phyloP scores from a whole-genome alignment of 2,113 vertebrate species.

The Gymnocephalus cernua region DNA sequence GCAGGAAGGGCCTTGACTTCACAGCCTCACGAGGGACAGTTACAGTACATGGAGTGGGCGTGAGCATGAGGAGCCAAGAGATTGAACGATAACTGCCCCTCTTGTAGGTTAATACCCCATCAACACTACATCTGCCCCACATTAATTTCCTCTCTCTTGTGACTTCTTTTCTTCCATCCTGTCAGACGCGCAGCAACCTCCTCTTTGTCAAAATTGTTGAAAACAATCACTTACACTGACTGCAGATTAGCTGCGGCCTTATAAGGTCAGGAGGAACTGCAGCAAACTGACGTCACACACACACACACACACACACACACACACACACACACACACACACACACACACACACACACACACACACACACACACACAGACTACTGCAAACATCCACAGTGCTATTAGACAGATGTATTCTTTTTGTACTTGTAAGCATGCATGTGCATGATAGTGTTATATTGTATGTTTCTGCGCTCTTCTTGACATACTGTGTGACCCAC shows the following conservation, averaged over 20 bases:
- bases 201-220: neutral
- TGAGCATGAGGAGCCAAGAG: neutral
- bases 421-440: neutral
- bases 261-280: slow-evolving; percentile 61
- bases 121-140: slow-evolving; percentile 12
- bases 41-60: neutral
- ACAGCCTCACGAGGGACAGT: slow-evolving; percentile 39
- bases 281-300: slow-evolving; percentile 28
- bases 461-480: slow-evolving; percentile 19
- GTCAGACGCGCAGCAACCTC: slow-evolving; percentile 11
- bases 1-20: slow-evolving; percentile 60
- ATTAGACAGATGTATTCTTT: slow-evolving; percentile 16
- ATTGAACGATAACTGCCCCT: slow-evolving; percentile 30
- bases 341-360: slow-evolving; percentile 1
- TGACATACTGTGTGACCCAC: slow-evolving; percentile 34
- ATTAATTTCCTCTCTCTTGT: slow-evolving; percentile 38
- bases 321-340: neutral
- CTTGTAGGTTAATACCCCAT: slow-evolving; percentile 41
- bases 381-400: neutral
- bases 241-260: slow-evolving; percentile 53
- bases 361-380: neutral
- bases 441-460: slow-evolving; percentile 9
- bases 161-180: slow-evolving; percentile 8
- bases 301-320: neutral
- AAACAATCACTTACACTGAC: slow-evolving; percentile 34